Evolutionary conservation across 2,797 vertebrate species (phyloP).

Genomic region (Toxotes lorentzi): DNA sequence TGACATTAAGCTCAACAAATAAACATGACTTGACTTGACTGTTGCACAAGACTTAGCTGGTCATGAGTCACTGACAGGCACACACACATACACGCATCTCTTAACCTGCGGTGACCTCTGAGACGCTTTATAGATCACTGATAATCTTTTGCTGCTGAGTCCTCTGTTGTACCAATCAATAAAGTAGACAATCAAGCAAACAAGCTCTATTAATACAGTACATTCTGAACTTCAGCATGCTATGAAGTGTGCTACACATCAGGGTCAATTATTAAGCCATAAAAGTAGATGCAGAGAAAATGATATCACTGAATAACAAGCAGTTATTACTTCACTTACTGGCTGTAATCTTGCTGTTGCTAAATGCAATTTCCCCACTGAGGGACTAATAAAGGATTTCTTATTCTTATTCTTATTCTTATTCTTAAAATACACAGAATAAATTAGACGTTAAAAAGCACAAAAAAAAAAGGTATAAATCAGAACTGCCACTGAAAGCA

Average conservation of each 20-base stretch:
- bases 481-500: not conserved
- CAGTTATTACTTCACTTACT: too few relatives aligned
- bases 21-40: constrained; percentile 47
- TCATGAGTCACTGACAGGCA: constrained; percentile 41
- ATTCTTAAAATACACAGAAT: not conserved
- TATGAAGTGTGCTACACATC: not conserved
- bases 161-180: constrained; percentile 16
- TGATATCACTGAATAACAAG: not conserved
- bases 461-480: not conserved
- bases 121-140: not conserved
- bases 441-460: not conserved
- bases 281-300: too few relatives aligned
- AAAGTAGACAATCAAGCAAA: not conserved
- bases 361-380: too few relatives aligned
- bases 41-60: constrained; percentile 34
- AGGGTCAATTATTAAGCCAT: not conserved
- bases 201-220: not conserved
- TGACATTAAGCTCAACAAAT: constrained; percentile 49
- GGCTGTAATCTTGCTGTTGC: too few relatives aligned
- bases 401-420: too few relatives aligned
- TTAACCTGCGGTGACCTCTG: constrained; percentile 40
- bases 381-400: too few relatives aligned
- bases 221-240: constrained; percentile 13
- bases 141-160: not conserved
- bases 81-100: constrained; percentile 2